Evolutionary conservation across 2,797 vertebrate genomes (phyloP).

Genomic region (Philypnodon macrostomus): DNA sequence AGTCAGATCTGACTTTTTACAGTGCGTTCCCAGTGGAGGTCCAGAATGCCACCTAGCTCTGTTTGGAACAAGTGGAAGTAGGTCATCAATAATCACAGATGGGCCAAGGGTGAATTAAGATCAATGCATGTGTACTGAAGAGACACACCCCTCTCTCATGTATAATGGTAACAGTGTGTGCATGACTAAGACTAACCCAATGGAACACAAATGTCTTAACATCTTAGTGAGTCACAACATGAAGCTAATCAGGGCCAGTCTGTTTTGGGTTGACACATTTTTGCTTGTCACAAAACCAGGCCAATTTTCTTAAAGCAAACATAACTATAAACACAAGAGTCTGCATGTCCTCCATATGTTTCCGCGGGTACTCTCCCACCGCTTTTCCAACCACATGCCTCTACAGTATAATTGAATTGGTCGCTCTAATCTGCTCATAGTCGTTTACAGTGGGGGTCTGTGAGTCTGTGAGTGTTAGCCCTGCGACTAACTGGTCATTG

Average conservation of each 20-base stretch:
- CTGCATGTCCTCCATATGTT: too few relatives aligned
- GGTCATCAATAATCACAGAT: slow-evolving; percentile 48
- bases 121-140: slow-evolving; percentile 32
- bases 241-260: slow-evolving; percentile 5
- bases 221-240: slow-evolving; percentile 30
- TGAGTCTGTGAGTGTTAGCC: too few relatives aligned
- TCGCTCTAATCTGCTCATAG: too few relatives aligned
- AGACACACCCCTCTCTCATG: slow-evolving; percentile 37
- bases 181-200: slow-evolving; percentile 16
- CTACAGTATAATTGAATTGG: too few relatives aligned
- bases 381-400: too few relatives aligned
- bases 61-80: slow-evolving; percentile 31
- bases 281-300: not conserved
- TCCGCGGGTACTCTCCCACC: too few relatives aligned
- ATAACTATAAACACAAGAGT: too few relatives aligned
- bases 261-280: slow-evolving; percentile 22
- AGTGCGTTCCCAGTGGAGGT: too few relatives aligned
- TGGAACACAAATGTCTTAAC: slow-evolving; percentile 11
- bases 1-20: too few relatives aligned
- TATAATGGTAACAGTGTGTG: slow-evolving; percentile 50
- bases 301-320: not conserved
- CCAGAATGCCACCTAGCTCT: slow-evolving; percentile 8
- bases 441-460: too few relatives aligned
- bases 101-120: slow-evolving; percentile 31
- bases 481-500: too few relatives aligned